phyloP scores from a whole-genome alignment of 1,140 invertebrate species.

The Drosophila pectinifera region DNA sequence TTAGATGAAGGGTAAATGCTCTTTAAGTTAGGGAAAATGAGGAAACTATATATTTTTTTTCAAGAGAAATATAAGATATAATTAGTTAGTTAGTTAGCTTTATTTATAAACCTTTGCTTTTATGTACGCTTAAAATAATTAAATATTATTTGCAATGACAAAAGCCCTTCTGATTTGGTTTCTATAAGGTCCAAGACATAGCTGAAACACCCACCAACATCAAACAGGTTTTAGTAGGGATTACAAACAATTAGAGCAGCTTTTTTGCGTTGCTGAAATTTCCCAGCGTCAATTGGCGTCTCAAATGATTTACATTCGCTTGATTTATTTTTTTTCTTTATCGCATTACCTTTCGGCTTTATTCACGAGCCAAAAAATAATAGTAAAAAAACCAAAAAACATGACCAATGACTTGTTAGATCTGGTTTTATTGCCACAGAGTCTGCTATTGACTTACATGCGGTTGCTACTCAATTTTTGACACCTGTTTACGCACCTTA shows the following conservation, averaged over 20 bases:
- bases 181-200: background rate
- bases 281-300: slow-evolving; percentile 48
- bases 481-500: slow-evolving; percentile 76
- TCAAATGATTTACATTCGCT: slow-evolving; percentile 46
- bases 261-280: slow-evolving; percentile 54
- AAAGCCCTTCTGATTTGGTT: background rate
- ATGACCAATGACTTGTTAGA: slow-evolving; percentile 38
- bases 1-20: background rate
- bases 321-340: slow-evolving; percentile 18
- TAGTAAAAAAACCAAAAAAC: slow-evolving; percentile 1
- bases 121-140: too few relatives aligned
- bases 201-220: slow-evolving; percentile 7
- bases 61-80: background rate
- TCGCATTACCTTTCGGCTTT: slow-evolving; percentile 10
- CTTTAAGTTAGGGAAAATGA: background rate
- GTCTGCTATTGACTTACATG: slow-evolving; percentile 29
- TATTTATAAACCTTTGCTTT: background rate
- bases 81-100: background rate
- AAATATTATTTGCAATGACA: too few relatives aligned
- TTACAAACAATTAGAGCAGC: slow-evolving; percentile 76
- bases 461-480: slow-evolving; percentile 55
- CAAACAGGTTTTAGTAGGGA: slow-evolving; percentile 30
- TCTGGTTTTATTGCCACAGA: slow-evolving; percentile 40
- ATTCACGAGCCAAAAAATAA: slow-evolving; percentile 21
- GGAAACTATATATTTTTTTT: too few relatives aligned